Evolutionary conservation across 2,113 vertebrate genomes (phyloP).

Genomic region (Mormyrus lacerda): DNA sequence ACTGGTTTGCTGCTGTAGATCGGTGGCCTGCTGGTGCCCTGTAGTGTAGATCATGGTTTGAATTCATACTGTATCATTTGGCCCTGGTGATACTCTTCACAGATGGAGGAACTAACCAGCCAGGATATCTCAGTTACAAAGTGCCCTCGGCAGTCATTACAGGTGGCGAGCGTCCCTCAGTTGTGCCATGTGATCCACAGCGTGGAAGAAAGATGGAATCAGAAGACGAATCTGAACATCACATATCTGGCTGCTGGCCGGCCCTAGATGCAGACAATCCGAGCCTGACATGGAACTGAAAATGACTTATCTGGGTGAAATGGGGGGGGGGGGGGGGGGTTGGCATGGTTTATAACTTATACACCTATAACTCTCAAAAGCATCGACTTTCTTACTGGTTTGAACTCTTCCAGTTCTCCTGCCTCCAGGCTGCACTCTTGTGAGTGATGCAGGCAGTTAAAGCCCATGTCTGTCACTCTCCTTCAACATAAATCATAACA

Average conservation of each 20-base stretch:
- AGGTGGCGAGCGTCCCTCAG: not conserved
- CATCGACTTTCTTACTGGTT: not conserved
- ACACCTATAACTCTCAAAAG: not conserved
- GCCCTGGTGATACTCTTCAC: not conserved
- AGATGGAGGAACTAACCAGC: not conserved
- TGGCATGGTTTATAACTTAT: not conserved
- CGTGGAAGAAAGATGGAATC: not conserved
- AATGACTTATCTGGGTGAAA: not conserved
- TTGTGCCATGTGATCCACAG: not conserved
- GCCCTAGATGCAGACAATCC: not conserved
- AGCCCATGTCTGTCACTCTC: constrained; percentile 53
- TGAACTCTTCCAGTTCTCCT: not conserved
- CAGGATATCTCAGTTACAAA: not conserved
- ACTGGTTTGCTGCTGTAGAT: not conserved
- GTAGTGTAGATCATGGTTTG: not conserved
- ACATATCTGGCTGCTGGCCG: not conserved
- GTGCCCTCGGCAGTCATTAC: not conserved
- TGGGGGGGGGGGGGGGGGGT: not conserved
- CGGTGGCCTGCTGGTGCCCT: not conserved
- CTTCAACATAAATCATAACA: constrained; percentile 39
- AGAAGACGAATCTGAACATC: not conserved
- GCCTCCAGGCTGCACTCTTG: constrained; percentile 53
- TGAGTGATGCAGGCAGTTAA: constrained; percentile 44
- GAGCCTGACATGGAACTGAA: not conserved
- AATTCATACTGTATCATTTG: not conserved